Evolutionary conservation across 2,797 vertebrate genomes (phyloP), one percentile per base, ranked within the genome.

Genomic region (Sebastes ruberrimus): DNA sequence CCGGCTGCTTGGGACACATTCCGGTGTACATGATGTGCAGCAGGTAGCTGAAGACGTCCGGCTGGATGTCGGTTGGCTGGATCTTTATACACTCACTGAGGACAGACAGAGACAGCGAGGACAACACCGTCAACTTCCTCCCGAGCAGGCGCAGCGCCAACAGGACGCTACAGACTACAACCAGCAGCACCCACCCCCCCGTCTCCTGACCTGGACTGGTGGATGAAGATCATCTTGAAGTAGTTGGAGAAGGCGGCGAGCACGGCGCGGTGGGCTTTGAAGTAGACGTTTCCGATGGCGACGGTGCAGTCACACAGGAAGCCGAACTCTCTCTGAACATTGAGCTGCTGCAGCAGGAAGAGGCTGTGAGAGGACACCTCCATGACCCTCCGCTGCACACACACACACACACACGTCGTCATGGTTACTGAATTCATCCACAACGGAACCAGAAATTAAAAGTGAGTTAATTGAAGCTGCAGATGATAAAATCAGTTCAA

Each of bases 181-280:
- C 38, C 14, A 42, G 14, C 38, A 38, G 38, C 38, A 0, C 38
- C 14, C 38, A 6, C 38, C 38, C 38, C 23, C 23, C 38, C 38
- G 11, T 13, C 55, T 8, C 56, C 56, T 2, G 13, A 64, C 98
- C 98, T 99, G 71, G 97, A 97, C 94, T 99, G 98, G 86, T 99
- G 98, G 92, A 99, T 99, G 96, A 99, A 99, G 95, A 99, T 99
- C 98, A 99, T 99, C 95, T 99, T 99, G 95, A 99, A 99, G 95
- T 99, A 99, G 96, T 98, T 99, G 85, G 98, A 99, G 94, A 99
- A 99, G 74, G 98, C 96, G 61, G 98, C 98, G 22, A 99, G 96
- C 56, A 99, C 98, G 1, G 98, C 97, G 59, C 98, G 96, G 91
- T 99, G 98, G 64, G 98, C 98, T 93, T 99, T 99, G 93, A 99